These are phyloP conservation scores for Crotalus viridis DNA, from an alignment of 2,113 vertebrate genomes.

Conservation along the genomic window DNA sequence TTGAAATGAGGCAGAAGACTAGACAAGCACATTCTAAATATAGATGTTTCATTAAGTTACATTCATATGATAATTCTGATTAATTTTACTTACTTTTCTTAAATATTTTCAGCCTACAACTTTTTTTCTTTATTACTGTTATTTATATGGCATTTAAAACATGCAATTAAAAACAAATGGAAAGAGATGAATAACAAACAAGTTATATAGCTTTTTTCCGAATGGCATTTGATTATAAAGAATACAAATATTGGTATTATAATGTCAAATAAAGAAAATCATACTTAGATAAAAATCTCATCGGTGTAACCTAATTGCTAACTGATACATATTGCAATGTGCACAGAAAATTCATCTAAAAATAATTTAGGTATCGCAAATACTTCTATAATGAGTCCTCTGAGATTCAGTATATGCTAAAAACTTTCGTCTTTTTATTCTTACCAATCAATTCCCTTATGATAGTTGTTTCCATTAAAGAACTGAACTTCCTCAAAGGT, in stretches of 20 bases:
- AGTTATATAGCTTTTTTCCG: background rate
- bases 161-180: slow-evolving; percentile 5
- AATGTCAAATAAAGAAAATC: slow-evolving; percentile 45
- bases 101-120: background rate
- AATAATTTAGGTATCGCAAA: slow-evolving; percentile 50
- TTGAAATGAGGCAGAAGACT: background rate
- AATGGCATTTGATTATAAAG: slow-evolving; percentile 44
- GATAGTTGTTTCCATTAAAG: slow-evolving; percentile 98
- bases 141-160: background rate
- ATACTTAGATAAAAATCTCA: slow-evolving; percentile 54
- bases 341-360: slow-evolving; percentile 53
- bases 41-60: background rate
- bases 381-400: slow-evolving; percentile 51
- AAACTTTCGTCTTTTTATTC: slow-evolving; percentile 54
- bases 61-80: background rate
- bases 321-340: slow-evolving; percentile 46
- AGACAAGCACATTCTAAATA: background rate
- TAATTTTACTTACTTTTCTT: background rate
- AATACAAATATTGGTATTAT: slow-evolving; percentile 40
- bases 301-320: slow-evolving; percentile 58
- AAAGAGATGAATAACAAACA: background rate
- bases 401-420: slow-evolving; percentile 45
- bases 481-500: slow-evolving; percentile 98
- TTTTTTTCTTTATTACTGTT: background rate
- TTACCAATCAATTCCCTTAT: slow-evolving; percentile 98